Conservation (phyloP, 2,888 invertebrate species). For the Drosophila paracracens region DNA sequence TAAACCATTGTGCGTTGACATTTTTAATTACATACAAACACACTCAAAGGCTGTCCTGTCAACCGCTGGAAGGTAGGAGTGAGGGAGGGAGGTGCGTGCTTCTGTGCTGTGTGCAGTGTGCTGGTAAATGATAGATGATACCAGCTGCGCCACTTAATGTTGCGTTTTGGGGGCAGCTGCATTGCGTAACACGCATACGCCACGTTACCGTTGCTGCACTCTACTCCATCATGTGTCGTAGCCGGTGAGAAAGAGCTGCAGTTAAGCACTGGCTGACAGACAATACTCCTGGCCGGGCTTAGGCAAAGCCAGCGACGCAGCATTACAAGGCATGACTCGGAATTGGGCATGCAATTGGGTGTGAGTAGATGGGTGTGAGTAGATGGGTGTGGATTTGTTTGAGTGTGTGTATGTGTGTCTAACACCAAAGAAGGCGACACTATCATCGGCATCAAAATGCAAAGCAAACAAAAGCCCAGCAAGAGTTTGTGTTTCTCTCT, state of each 20-base stretch:
- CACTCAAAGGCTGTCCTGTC: conserved; percentile 30
- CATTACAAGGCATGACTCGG: conserved; percentile 51
- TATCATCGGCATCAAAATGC: conserved; percentile 67
- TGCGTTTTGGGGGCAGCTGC: conserved; percentile 20
- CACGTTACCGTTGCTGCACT: conserved; percentile 29
- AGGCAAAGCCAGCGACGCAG: conserved; percentile 60
- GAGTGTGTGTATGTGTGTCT: conserved; percentile 1
- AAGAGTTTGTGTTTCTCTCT: conserved; percentile 17
- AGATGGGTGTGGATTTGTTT: neutral
- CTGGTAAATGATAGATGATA: conserved; percentile 74
- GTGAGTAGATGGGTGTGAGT: conserved; percentile 3
- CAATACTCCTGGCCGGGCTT: conserved; percentile 56
- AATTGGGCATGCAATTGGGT: conserved; percentile 35
- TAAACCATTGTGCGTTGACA: conserved; percentile 75
- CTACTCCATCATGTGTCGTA: conserved; percentile 43
- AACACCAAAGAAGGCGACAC: conserved; percentile 26
- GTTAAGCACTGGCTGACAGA: conserved; percentile 31
- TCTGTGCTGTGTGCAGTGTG: neutral
- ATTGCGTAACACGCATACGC: conserved; percentile 50
- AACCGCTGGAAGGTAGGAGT: neutral
- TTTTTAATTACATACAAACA: conserved; percentile 74
- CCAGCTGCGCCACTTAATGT: conserved; percentile 23
- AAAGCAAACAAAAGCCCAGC: conserved; percentile 66
- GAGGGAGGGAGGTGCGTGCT: neutral
- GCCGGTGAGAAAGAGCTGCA: conserved; percentile 16